Evolutionary conservation across 2,888 invertebrate species (phyloP), one percentile per base, ranked within the genome.

Genomic region (Yponomeuta cagnagella): DNA sequence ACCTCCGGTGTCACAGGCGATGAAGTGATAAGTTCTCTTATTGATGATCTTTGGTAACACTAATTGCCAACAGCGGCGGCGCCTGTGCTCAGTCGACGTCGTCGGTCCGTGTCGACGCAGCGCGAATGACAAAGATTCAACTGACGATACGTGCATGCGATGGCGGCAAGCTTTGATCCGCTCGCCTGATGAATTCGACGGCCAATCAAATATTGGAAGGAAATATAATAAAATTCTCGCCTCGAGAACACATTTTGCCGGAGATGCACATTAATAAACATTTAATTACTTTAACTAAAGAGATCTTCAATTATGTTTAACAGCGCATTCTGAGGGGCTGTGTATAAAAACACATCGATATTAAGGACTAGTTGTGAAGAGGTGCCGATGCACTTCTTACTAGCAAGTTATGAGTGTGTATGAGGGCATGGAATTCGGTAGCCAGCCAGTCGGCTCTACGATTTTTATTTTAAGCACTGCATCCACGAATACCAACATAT

Each of bases 21-120:
- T 92, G 88, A 87, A 88, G 87, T 88, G 91, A 92, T 92, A 90
- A 90, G 89, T 85, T 83, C 88, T 87, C 89, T 89, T 90, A 91
- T 90, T 91, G 89, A 91, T 91, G 90, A 90, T 91, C 89, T 89
- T 89, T 82, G 80, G 85, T 83, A 82, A 84, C 89, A 87, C 89
- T 91, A 91, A 91, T 90, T 90, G 91, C 90, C 85, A 85, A 83
- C 86, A 84, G 84, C 86, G 86, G 88, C 90, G 88, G 88, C 86
- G 86, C 87, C 84, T 86, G 84, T 85, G 84, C 81, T 80, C 79
- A 83, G 80, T 82, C 81, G 84, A 23, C 69, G 48, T 64, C 37
- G 48, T n/a, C 84, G 81, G 81, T 77, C 76, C 79, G 79, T 80
- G 81, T 84, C 76, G 82, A 79, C 52, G 48, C 69, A 71, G 63